Base-by-base conservation (phyloP, 2,888 invertebrate species). In the Candidula unifasciata region DNA sequence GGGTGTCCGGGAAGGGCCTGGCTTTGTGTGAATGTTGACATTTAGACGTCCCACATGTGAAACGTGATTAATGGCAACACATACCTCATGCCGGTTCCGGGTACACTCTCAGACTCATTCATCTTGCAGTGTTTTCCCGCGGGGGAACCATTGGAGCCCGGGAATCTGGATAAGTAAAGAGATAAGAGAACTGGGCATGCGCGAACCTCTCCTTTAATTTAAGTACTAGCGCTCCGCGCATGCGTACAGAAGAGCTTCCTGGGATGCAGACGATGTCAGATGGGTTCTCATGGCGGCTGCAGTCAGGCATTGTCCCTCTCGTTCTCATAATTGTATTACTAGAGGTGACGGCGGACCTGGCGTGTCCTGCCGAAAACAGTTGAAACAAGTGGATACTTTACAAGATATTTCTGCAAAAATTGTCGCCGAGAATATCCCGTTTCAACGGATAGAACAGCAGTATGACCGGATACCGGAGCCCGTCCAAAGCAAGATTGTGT, bases 391-490 rank as follows among this genome's bases (percentile, higher is more conserved):
- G 86, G 96, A 96, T 94, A 95, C 96, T 88, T 95, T 97, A 90
- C 95, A 97, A 92, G 97, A 97, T 95, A 96, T 97, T 91, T 96
- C 96, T 93, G 97, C 97, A 90, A 96, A 96, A 94, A 96, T 96
- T 92, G 97, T 97, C 90, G 97, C 97, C 91, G 96, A 96, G 94
- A 96, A 96, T 94, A 96, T 97, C 91, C 96, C 97, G 88, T 97
- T 97, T 94, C 97, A 97, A 94, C 95, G 96, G 91, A 96, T 97
- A 93, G 97, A 97, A 94, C 97, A 97, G 94, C 96, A 96, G 89
- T 97, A 96, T 94, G 96, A 96, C 93, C 96, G 97, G 91, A 97
- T 97, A 94, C 97, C 97, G 89, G 97, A 97, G 94, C 97, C 97
- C 89, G 97, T 97, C 93, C 97, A 97, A 94, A 95, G 96, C 90